Conservation (phyloP, 2,113 vertebrate genomes). For the Atractosteus spatula region DNA sequence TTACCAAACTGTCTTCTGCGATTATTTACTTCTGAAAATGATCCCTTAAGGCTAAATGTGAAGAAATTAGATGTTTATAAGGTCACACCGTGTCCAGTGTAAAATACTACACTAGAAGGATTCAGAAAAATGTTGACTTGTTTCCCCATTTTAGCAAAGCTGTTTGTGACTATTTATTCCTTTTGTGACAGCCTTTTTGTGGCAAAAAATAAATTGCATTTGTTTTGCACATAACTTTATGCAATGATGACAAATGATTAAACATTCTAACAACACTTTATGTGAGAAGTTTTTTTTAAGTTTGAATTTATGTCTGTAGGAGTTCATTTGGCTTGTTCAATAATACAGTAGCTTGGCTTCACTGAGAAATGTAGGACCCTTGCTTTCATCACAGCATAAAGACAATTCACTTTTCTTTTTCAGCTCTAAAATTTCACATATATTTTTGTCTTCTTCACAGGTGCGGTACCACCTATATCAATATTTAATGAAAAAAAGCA, state of each 20-base stretch:
- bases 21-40: too few relatives aligned
- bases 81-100: too few relatives aligned
- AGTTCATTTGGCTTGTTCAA: neutral
- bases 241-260: slow-evolving; percentile 40
- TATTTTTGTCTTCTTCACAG: slow-evolving; percentile 17
- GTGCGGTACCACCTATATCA: slow-evolving; percentile 12
- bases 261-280: slow-evolving; percentile 50
- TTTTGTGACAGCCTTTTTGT: slow-evolving; percentile 18
- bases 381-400: too few relatives aligned
- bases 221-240: slow-evolving; percentile 46
- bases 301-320: slow-evolving; percentile 19
- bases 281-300: slow-evolving; percentile 15
- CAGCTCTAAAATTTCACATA: slow-evolving; percentile 6
- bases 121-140: too few relatives aligned
- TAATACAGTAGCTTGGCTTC: too few relatives aligned
- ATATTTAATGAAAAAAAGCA: slow-evolving; percentile 10
- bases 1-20: too few relatives aligned
- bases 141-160: too few relatives aligned
- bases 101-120: too few relatives aligned
- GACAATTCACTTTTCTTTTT: neutral
- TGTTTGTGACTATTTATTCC: too few relatives aligned
- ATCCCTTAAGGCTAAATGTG: too few relatives aligned
- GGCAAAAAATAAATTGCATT: slow-evolving; percentile 37
- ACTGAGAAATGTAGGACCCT: too few relatives aligned
- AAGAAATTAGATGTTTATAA: too few relatives aligned